Evolutionary conservation across 2,888 invertebrate genomes (phyloP).

Genomic region (Limnephilus rhombicus): DNA sequence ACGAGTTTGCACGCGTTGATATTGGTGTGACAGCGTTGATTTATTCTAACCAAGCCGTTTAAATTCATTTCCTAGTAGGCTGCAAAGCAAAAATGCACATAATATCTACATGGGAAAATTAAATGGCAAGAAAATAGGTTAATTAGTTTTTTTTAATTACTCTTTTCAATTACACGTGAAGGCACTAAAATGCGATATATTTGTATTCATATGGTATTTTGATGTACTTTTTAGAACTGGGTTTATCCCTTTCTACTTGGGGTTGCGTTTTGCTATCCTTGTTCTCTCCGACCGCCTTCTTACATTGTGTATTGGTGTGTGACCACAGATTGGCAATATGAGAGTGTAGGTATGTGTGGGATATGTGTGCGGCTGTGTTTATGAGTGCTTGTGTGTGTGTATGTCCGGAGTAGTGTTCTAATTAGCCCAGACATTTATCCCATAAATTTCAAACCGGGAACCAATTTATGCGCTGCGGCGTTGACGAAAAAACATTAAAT

Average conservation of each 20-base stretch:
- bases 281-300: slow-evolving; percentile 7
- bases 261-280: neutral
- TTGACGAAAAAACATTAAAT: slow-evolving; percentile 57
- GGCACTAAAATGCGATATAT: neutral
- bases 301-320: slow-evolving; percentile 26
- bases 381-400: slow-evolving; percentile 27
- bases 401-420: slow-evolving; percentile 67
- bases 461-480: slow-evolving; percentile 55
- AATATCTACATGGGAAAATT: neutral
- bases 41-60: neutral
- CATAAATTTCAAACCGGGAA: slow-evolving; percentile 69
- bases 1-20: neutral
- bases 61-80: slow-evolving; percentile 19
- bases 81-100: neutral
- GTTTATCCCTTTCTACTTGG: neutral
- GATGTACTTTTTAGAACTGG: neutral
- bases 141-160: neutral
- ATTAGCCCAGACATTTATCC: slow-evolving; percentile 70
- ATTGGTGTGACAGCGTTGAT: slow-evolving; percentile 23
- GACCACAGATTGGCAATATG: slow-evolving; percentile 27
- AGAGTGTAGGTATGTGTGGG: neutral
- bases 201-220: neutral
- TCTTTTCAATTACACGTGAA: neutral
- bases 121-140: neutral
- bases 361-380: neutral